A percentile compares a stretch with the other conserved stretches of the same genome.
phyloP scores from a whole-genome alignment of 2,888 invertebrate species.

The Calameuta filiformis region DNA sequence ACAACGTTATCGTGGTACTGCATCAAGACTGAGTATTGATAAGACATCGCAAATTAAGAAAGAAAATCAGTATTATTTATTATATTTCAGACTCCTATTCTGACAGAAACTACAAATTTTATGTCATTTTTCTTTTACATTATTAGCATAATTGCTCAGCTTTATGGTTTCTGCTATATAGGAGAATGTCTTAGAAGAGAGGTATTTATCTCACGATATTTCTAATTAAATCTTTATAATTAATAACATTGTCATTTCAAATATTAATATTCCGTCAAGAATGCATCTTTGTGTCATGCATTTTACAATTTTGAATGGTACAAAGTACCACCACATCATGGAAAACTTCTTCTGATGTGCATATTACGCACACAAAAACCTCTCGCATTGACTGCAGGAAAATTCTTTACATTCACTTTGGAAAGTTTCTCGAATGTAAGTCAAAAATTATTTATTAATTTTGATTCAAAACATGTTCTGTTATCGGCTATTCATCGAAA shows the following conservation, averaged over 20 bases:
- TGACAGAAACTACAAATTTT: too few species aligned
- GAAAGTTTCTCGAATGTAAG: conserved; percentile 68
- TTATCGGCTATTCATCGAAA: too few species aligned
- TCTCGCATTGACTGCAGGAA: conserved; percentile 67
- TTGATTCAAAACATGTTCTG: too few species aligned
- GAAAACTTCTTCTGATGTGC: conserved; percentile 65
- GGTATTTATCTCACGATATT: conserved; percentile 11
- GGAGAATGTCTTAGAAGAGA: conserved; percentile 35
- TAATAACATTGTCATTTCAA: background rate
- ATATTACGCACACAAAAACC: conserved; percentile 67
- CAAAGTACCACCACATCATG: conserved; percentile 54
- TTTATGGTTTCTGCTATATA: conserved; percentile 28
- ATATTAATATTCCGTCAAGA: conserved; percentile 50
- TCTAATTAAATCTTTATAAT: too few species aligned
- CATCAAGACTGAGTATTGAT: too few species aligned
- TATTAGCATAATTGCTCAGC: too few species aligned
- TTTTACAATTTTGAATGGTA: conserved; percentile 68
- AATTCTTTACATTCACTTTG: conserved; percentile 67
- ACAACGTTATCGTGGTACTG: conserved; percentile 16
- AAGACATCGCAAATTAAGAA: too few species aligned
- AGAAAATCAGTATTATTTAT: too few species aligned
- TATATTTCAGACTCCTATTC: too few species aligned
- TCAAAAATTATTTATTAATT: background rate
- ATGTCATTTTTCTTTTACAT: too few species aligned
- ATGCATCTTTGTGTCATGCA: conserved; percentile 63